Conservation (phyloP, 2,888 invertebrate species). For the Idaea straminata region DNA sequence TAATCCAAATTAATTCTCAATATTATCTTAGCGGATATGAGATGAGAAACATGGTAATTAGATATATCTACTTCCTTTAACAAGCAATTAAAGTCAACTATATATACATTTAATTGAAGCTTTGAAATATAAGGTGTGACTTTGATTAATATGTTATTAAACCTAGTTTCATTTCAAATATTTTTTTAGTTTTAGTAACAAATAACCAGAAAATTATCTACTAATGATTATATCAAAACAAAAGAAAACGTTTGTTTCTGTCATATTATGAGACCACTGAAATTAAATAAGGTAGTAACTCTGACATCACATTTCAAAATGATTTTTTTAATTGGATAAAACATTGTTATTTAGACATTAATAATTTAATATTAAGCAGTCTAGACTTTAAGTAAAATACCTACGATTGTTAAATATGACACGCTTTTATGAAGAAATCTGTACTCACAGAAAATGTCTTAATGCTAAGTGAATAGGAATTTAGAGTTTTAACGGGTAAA, state of each 20-base stretch:
- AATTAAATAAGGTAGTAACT: too few species aligned
- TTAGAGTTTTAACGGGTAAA: neutral
- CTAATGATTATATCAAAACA: too few species aligned
- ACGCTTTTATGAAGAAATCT: neutral
- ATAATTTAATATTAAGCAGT: neutral
- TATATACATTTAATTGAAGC: slow-evolving; percentile 23
- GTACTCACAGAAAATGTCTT: neutral
- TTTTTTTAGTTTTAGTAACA: slow-evolving; percentile 13
- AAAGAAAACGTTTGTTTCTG: too few species aligned
- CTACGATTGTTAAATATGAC: neutral
- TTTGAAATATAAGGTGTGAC: slow-evolving; percentile 25
- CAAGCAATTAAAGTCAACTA: slow-evolving; percentile 27
- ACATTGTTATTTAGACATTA: slow-evolving; percentile 37
- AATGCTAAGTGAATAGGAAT: neutral
- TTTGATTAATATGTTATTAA: slow-evolving; percentile 23
- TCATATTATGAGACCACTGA: too few species aligned
- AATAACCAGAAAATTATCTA: slow-evolving; percentile 51
- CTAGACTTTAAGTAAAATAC: neutral
- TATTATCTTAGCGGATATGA: slow-evolving; percentile 20
- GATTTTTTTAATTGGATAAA: too few species aligned
- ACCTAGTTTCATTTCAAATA: neutral
- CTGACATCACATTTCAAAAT: too few species aligned
- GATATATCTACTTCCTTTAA: slow-evolving; percentile 28
- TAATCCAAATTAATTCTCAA: slow-evolving; percentile 10
- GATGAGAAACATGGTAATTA: slow-evolving; percentile 14